These are phyloP conservation scores for Myotis findleyi DNA, from an alignment of 2,797 vertebrate genomes.

Conservation along the genomic window DNA sequence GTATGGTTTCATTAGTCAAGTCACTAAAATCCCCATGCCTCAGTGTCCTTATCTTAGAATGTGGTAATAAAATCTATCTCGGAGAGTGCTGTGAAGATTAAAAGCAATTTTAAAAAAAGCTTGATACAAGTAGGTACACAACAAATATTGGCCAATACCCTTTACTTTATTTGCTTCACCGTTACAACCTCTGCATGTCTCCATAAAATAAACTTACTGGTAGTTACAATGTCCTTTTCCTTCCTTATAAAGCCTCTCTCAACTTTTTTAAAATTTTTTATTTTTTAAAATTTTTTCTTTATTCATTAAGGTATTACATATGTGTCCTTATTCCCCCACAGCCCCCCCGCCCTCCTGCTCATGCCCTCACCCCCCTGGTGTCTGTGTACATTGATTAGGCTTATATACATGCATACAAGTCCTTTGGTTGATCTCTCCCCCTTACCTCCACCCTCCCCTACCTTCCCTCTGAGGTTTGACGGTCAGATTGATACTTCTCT, in stretches of 20 bases:
- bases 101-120: not conserved
- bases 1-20: not conserved
- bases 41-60: not conserved
- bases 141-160: not conserved
- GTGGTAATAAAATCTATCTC: not conserved
- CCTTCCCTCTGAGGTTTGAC: too few relatives aligned
- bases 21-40: not conserved
- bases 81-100: not conserved
- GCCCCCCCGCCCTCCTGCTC: fast-evolving
- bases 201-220: not conserved
- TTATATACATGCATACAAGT: too few relatives aligned
- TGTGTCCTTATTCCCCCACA: too few relatives aligned
- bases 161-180: not conserved
- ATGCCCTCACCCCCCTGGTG: too few relatives aligned
- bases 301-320: too few relatives aligned
- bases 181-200: not conserved
- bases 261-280: too few relatives aligned
- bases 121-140: not conserved
- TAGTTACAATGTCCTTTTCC: not conserved
- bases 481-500: too few relatives aligned
- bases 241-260: not conserved
- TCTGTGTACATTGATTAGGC: too few relatives aligned
- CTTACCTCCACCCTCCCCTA: too few relatives aligned
- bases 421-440: too few relatives aligned
- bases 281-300: too few relatives aligned